phyloP scores from a whole-genome alignment of 2,113 vertebrate species.

The Columbina picui region DNA sequence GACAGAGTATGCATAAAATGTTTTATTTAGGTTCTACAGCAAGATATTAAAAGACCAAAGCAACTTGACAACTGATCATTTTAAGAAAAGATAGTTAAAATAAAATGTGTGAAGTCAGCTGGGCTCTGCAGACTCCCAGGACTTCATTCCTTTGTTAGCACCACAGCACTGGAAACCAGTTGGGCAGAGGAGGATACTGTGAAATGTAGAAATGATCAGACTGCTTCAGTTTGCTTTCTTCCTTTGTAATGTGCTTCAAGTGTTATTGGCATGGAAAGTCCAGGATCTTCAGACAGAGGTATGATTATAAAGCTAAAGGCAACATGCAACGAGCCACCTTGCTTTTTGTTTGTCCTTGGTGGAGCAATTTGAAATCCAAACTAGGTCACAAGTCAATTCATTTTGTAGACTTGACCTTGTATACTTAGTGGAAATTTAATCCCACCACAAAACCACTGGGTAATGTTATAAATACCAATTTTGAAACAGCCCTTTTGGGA shows the following conservation, averaged over 20 bases:
- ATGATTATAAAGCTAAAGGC: not conserved
- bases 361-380: not conserved
- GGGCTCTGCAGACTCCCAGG: not conserved
- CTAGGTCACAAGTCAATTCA: slow-evolving; percentile 23
- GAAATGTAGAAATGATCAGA: not conserved
- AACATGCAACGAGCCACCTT: not conserved
- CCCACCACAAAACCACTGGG: slow-evolving; percentile 67
- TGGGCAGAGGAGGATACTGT: not conserved
- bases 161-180: not conserved
- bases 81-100: not conserved
- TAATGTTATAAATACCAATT: slow-evolving; percentile 57
- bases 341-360: not conserved
- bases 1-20: not conserved
- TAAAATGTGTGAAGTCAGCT: not conserved
- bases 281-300: not conserved
- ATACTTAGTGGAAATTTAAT: slow-evolving; percentile 63
- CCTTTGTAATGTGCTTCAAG: not conserved
- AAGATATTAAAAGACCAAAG: not conserved
- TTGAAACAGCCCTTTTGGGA: slow-evolving; percentile 63
- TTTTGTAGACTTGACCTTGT: slow-evolving; percentile 56
- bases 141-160: not conserved
- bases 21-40: slow-evolving; percentile 15
- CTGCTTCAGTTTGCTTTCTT: not conserved
- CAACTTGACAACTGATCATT: not conserved
- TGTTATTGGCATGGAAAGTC: not conserved